Percentiles rank a stretch among this genome's conserved stretches.
phyloP scores from a whole-genome alignment of 2,888 invertebrate genomes.

The Quadroppia sp. region DNA sequence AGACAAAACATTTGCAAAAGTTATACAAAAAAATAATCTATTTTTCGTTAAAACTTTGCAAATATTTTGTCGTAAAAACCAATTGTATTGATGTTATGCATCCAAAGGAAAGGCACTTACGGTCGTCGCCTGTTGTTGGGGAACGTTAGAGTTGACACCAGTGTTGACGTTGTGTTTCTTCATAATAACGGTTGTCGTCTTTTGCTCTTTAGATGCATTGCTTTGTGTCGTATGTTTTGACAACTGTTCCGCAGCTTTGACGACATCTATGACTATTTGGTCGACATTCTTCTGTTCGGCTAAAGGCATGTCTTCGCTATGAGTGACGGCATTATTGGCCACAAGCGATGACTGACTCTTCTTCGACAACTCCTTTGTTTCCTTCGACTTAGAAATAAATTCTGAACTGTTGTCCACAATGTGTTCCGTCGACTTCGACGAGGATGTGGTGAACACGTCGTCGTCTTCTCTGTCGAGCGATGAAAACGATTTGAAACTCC shows the following conservation, averaged over 20 bases:
- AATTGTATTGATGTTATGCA: too few relatives aligned
- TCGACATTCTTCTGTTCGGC: neutral
- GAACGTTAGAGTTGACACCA: neutral
- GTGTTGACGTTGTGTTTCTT: slow-evolving; percentile 37
- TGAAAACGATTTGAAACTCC: slow-evolving; percentile 18
- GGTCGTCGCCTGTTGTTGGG: slow-evolving; percentile 10
- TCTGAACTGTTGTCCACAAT: neutral
- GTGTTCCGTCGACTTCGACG: neutral
- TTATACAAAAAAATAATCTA: too few relatives aligned
- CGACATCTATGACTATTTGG: slow-evolving; percentile 11
- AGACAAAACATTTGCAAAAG: too few relatives aligned
- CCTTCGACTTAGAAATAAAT: neutral
- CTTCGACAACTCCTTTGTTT: neutral
- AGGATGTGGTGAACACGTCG: slow-evolving; percentile 11
- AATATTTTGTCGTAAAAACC: too few relatives aligned
- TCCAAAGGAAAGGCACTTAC: neutral
- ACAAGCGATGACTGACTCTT: slow-evolving; percentile 13
- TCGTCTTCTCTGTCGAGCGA: slow-evolving; percentile 26
- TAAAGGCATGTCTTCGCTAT: neutral
- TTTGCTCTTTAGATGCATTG: slow-evolving; percentile 32
- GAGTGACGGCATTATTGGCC: neutral
- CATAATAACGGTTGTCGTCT: slow-evolving; percentile 41
- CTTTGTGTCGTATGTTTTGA: neutral
- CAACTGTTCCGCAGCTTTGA: slow-evolving; percentile 33
- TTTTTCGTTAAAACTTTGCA: too few relatives aligned